Base-by-base conservation (phyloP, 2,888 invertebrate genomes). In the Trissolcus japonicus region DNA sequence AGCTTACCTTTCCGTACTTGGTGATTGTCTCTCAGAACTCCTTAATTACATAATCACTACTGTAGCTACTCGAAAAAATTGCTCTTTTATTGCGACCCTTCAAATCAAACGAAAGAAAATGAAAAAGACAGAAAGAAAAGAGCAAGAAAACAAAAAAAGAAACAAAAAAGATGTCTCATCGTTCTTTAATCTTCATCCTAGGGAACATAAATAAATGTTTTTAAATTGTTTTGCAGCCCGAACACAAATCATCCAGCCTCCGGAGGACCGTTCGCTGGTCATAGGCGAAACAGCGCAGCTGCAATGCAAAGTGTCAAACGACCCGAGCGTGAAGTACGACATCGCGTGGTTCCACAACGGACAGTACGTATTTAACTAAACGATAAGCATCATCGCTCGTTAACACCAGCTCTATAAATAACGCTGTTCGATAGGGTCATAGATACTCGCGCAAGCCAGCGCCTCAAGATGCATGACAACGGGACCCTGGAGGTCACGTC, bases 261-360 rank as follows among this genome's bases (percentile, higher is more conserved):
- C 98, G 62, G 96, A 95, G 78, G 96, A 98, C 88, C 96, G 96
- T 25, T 93, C 95, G 79, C 96, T 98, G 21, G 93, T 98, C 78
- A 92, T 98, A 76, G 98, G 98, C 19, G 95, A 97, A 82, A 97
- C 96, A 61, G 97, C 98, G 13, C 95, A 96, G 54, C 91, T 99
- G 80, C 96, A 96, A 86, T 99, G 99, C 90, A 96, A 96, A 91
- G 96, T 98, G 76, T 95, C 96, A 43, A 95, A 95, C 85, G 98
- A 98, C 90, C 94, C 96, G 55, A 94, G 94, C 79, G 95, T 97
- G 51, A 94, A 95, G 68, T 96, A 93, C 88, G 94, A 95, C 86
- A 93, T 96, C 80, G 94, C 95, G 86, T 97, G 97, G 97, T 95
- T 94, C 89, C 95, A 96, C 85, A 94, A 96, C 88, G 93, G 94